Conservation (phyloP, 2,113 vertebrate genomes). For the Phrynosoma blainvillii region DNA sequence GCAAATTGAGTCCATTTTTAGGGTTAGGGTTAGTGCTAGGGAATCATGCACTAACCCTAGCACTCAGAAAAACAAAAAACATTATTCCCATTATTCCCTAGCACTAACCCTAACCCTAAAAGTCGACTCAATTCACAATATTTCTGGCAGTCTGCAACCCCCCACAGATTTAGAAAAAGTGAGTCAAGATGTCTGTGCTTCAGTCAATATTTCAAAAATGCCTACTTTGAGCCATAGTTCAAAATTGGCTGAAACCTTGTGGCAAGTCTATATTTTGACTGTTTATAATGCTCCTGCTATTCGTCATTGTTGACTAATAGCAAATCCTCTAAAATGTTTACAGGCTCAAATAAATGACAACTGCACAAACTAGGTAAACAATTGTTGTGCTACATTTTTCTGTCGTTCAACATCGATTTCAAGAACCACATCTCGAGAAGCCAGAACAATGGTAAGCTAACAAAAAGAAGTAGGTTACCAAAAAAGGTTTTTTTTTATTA, state of each 20-base stretch:
- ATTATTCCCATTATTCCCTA: too few species aligned
- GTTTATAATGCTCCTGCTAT: neutral
- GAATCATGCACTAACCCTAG: too few species aligned
- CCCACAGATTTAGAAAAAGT: neutral
- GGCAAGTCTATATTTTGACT: neutral
- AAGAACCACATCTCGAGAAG: neutral
- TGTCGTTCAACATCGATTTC: conserved; percentile 7
- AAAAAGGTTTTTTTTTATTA: neutral
- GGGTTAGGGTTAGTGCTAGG: too few species aligned
- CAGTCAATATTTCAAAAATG: neutral
- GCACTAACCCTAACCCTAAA: too few species aligned
- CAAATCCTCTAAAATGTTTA: neutral
- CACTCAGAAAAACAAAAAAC: too few species aligned
- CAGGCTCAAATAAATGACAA: neutral
- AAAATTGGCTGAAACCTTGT: neutral
- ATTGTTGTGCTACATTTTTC: neutral
- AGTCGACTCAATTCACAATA: too few species aligned
- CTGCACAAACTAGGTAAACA: neutral
- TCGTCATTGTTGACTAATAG: neutral
- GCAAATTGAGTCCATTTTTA: too few species aligned
- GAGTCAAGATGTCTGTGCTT: neutral
- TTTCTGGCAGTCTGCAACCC: too few species aligned
- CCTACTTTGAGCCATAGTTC: neutral
- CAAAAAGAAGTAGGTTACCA: neutral
- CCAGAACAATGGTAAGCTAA: neutral